Base-by-base conservation (phyloP, 2,888 invertebrate genomes). In the Sipha maydis region DNA sequence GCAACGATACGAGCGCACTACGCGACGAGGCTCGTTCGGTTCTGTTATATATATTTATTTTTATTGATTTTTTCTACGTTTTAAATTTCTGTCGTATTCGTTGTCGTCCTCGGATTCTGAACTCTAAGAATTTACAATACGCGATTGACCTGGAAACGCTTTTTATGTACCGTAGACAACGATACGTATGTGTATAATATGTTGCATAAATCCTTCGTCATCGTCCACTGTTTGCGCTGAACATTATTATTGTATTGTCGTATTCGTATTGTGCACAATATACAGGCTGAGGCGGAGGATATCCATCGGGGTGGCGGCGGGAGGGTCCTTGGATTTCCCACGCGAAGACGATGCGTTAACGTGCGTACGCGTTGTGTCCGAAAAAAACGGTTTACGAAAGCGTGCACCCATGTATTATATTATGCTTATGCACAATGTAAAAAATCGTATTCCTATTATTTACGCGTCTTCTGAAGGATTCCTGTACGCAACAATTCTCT, bases 301-400 rank as follows among this genome's bases (percentile, higher is more conserved):
- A 61, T 85, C 83, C 41, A 11, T 31, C n/a, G 34, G 75, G 56
- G 83, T 56, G 83, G 75, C 56, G 41, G 41, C 73, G 1, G 54
- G 21, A 7, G 19, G 56, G 56, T 75, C 83, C 83, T 83, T 83
- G 83, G 38, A 61, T 83, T 75, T 83, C 56, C 83, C 75, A 38
- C 75, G 75, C 56, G 75, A 71, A 83, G 71, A 71, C 71, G 31
- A 48, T 48, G 41, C 3, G 8, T 48, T n/a, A 1, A 38, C 21
- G 28, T 19, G 48, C 34, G 25, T 38, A 11, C 14, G 31, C 31
- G 28, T 54, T 31, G 54, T 54, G 71, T 83, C 31, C 54, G 83
- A 71, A 34, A 34, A 82, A 83, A 73, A 71, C 17, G 21, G 56
- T 79, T 54, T 28, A 17, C 17, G 71, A 71, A 28, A 71, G 71